These are phyloP conservation scores for Brienomyrus brachyistius DNA, from an alignment of 2,113 vertebrate genomes.

Conservation along the genomic window DNA sequence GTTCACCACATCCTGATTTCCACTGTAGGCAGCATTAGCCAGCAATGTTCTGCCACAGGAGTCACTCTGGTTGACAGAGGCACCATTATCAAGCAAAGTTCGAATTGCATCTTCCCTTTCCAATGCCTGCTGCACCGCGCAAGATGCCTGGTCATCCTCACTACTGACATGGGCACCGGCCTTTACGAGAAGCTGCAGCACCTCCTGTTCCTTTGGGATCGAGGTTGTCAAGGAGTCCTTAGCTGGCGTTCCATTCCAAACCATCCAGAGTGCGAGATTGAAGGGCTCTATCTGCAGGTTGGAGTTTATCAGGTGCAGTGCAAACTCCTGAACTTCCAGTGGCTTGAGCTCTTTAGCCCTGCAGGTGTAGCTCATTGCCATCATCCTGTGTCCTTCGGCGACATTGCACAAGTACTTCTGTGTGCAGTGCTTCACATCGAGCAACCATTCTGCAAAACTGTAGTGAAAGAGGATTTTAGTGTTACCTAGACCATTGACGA, in stretches of 20 bases:
- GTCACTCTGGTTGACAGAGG: constrained; percentile 86
- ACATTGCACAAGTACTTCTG: constrained; percentile 95
- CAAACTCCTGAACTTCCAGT: constrained; percentile 87
- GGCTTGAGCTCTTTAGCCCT: constrained; percentile 82
- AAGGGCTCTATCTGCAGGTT: constrained; percentile 85
- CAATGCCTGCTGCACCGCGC: constrained; percentile 86
- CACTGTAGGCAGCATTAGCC: constrained; percentile 86
- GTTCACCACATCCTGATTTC: constrained; percentile 88
- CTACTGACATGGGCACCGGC: constrained; percentile 90
- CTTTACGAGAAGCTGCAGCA: constrained; percentile 87
- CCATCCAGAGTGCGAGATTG: constrained; percentile 92
- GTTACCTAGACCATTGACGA: constrained; percentile 78
- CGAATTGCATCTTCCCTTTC: constrained; percentile 91
- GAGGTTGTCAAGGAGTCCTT: constrained; percentile 83
- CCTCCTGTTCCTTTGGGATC: constrained; percentile 90
- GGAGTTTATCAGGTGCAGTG: constrained; percentile 85
- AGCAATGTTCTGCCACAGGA: constrained; percentile 81
- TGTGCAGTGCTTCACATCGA: constrained; percentile 94
- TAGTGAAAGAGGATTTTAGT: constrained; percentile 94
- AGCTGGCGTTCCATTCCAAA: constrained; percentile 92
- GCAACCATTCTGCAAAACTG: constrained; percentile 93
- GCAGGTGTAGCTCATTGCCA: constrained; percentile 95
- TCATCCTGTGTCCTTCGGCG: constrained; percentile 89
- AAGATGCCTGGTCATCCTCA: constrained; percentile 79
- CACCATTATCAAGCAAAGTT: constrained; percentile 85